Evolutionary conservation across 2,888 invertebrate species (phyloP).

Genomic region (Thymelicus acteon): DNA sequence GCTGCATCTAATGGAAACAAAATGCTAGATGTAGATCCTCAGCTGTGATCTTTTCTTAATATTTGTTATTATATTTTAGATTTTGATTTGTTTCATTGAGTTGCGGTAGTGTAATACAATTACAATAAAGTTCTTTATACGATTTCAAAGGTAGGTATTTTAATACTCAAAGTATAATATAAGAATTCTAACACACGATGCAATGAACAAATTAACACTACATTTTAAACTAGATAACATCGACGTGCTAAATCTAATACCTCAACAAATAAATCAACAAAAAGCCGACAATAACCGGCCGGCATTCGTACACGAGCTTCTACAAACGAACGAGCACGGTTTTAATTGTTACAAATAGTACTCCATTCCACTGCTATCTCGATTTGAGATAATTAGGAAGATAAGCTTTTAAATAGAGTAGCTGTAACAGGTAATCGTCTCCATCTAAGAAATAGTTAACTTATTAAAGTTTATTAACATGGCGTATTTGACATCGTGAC

Average conservation of each 20-base stretch:
- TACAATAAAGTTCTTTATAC: no score
- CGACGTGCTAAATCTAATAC: neutral
- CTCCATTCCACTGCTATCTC: conserved; percentile 36
- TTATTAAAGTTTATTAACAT: conserved; percentile 76
- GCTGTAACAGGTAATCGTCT: conserved; percentile 52
- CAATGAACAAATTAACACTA: neutral
- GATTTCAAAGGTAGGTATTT: no score
- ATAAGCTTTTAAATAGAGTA: conserved; percentile 61
- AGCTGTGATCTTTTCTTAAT: no score
- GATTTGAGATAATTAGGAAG: conserved; percentile 56
- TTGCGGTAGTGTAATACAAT: no score
- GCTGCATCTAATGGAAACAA: no score
- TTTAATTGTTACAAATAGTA: conserved; percentile 43
- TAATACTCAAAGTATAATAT: neutral
- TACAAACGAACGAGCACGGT: conserved; percentile 34
- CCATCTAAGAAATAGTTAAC: conserved; percentile 55
- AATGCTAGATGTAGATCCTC: no score
- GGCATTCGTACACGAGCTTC: conserved; percentile 12
- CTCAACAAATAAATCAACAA: conserved; percentile 27
- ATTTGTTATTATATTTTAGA: no score
- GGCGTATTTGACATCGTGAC: conserved; percentile 73
- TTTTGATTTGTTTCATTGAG: no score
- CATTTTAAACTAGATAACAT: neutral
- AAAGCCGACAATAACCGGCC: neutral
- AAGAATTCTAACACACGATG: neutral